These are phyloP conservation scores for Steinernema scapterisci DNA, from an alignment of 2,888 invertebrate genomes.

Conservation along the genomic window DNA sequence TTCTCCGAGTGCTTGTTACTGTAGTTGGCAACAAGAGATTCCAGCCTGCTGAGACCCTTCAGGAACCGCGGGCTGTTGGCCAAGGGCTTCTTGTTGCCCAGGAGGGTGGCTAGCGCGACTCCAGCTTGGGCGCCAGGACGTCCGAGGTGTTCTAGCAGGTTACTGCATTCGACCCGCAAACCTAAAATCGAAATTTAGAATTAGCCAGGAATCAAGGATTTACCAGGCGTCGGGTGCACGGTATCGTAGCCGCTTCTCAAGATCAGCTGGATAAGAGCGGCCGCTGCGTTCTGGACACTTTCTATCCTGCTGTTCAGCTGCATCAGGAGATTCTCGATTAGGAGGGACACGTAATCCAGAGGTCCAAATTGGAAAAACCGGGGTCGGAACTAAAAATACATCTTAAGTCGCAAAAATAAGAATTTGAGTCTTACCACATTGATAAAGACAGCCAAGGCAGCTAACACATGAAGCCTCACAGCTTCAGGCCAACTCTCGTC, in stretches of 20 bases:
- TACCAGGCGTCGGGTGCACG: conserved; percentile 46
- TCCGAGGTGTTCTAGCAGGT: background rate
- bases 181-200: background rate
- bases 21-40: conserved; percentile 47
- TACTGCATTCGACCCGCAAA: background rate
- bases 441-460: conserved; percentile 86
- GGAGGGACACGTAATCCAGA: conserved; percentile 56
- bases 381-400: conserved; percentile 50
- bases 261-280: conserved; percentile 63
- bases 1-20: conserved; percentile 29
- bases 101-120: conserved; percentile 89
- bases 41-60: conserved; percentile 79
- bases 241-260: conserved; percentile 61
- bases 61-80: conserved; percentile 88
- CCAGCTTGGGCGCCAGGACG: conserved; percentile 76
- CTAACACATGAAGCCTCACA: conserved; percentile 87
- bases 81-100: conserved; percentile 77
- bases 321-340: conserved; percentile 60
- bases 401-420: background rate
- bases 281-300: conserved; percentile 61
- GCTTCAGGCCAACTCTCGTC: conserved; percentile 88
- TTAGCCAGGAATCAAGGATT: background rate
- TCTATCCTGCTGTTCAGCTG: conserved; percentile 60
- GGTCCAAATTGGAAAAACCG: conserved; percentile 60
- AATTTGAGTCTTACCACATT: conserved; percentile 73